Evolutionary conservation across 2,113 vertebrate genomes (phyloP), one percentile per base, ranked within the genome.

Genomic region (Peromyscus leucopus): DNA sequence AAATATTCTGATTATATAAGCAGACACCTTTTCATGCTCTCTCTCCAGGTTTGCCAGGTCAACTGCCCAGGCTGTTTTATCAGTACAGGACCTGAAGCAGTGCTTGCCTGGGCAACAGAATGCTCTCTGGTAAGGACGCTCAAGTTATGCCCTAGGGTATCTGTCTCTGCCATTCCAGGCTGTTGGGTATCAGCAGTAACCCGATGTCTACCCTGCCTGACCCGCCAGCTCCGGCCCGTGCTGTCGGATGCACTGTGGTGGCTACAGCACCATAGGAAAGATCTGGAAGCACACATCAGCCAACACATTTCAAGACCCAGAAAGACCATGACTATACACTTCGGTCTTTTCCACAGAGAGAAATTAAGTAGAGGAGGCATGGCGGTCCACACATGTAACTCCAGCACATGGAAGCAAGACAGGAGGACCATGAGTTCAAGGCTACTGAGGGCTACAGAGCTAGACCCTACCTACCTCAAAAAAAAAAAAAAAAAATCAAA

Each of bases 231-330:
- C 59, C 3, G 15, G 13, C 63, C 48, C 3, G 11, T 4, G 11
- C 26, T 59, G 22, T 5, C 5, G 28, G 36, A 84, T 19, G 51
- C 31, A 42, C 12, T 36, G 5, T 2, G 17, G 36, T 59, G 80
- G 61, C 4, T 42, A 67, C 11, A 51, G 26, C 28, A 3, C 42
- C 0, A 22, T 6, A 10, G 48, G 63, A 0, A 59, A 17, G 0
- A 80, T 7, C 15, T 42, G 55, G 78, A 79, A 28, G 46, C 46
- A 13, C 71, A 13, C 2, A 36, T 65, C 42, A 87, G 67, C n/a
- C 9, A 17, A 3, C 13, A 21, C 59, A 33, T 71, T 90, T 26
- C 12, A 24, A 57, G 55, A 65, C 63, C 46, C 63, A 55, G 74
- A 57, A 93, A 74, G 78, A 16, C 67, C 19, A 9, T 5, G 12